A percentile compares a stretch with the other conserved stretches of the same genome.
Conservation (phyloP, 2,797 vertebrate species). For the Amniataba percoides region DNA sequence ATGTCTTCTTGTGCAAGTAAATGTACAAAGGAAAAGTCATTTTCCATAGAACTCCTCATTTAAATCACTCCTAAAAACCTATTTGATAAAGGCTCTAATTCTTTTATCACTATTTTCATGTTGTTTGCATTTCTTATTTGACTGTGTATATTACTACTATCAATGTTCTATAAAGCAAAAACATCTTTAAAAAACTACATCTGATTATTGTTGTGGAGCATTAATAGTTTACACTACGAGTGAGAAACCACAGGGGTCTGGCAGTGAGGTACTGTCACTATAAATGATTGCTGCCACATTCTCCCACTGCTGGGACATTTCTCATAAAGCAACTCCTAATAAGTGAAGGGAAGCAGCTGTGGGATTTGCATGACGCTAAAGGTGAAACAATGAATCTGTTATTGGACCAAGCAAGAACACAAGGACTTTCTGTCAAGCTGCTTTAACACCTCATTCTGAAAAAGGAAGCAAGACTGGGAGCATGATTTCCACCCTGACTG, state of each 20-base stretch:
- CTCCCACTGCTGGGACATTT: not conserved
- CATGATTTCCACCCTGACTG: too few species aligned
- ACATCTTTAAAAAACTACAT: not conserved
- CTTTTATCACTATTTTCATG: too few species aligned
- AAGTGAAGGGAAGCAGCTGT: slow-evolving; percentile 5
- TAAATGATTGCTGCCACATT: not conserved
- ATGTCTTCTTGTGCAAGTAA: not conserved
- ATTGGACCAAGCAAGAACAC: not conserved
- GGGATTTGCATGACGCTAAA: slow-evolving; percentile 4
- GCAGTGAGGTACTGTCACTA: not conserved
- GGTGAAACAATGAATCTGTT: not conserved
- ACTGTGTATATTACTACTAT: too few species aligned
- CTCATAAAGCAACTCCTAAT: slow-evolving; percentile 4
- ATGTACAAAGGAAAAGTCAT: too few species aligned
- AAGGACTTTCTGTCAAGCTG: not conserved
- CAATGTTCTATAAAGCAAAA: too few species aligned
- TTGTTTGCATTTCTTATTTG: too few species aligned
- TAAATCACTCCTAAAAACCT: too few species aligned
- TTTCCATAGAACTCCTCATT: too few species aligned
- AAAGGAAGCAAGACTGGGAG: not conserved
- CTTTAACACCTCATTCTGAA: not conserved
- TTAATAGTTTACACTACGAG: not conserved
- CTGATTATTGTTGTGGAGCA: not conserved
- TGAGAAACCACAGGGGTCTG: not conserved
- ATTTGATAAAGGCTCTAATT: too few species aligned